phyloP scores from a whole-genome alignment of 2,888 invertebrate species.

The Toxonevra muliebris region DNA sequence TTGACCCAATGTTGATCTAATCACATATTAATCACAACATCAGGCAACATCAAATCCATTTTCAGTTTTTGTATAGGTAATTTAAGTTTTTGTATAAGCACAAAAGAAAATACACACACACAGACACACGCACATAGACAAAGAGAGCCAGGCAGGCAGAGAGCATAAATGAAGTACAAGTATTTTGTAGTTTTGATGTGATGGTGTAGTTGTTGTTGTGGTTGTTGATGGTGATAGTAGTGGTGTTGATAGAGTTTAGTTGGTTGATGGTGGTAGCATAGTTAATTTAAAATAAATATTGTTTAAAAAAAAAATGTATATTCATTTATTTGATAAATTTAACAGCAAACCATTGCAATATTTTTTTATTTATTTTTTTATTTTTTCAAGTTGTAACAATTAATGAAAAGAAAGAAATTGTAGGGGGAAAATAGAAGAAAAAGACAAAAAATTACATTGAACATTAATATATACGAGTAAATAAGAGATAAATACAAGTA shows the following conservation, averaged over 20 bases:
- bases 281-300: neutral
- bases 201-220: slow-evolving; percentile 30
- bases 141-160: slow-evolving; percentile 31
- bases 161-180: slow-evolving; percentile 22
- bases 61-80: slow-evolving; percentile 21
- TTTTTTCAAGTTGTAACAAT: slow-evolving; percentile 22
- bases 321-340: slow-evolving; percentile 3
- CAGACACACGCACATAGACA: slow-evolving; percentile 36
- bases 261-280: neutral
- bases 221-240: neutral
- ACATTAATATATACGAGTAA: slow-evolving; percentile 33
- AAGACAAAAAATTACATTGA: slow-evolving; percentile 39
- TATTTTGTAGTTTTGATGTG: slow-evolving; percentile 31
- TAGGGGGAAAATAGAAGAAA: slow-evolving; percentile 43
- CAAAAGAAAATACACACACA: slow-evolving; percentile 39
- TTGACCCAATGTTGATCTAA: slow-evolving; percentile 66
- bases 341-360: neutral
- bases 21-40: slow-evolving; percentile 31
- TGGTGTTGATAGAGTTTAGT: neutral
- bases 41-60: slow-evolving; percentile 34
- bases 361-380: neutral
- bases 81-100: slow-evolving; percentile 30
- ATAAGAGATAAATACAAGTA: too few relatives aligned
- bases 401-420: slow-evolving; percentile 40
- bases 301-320: slow-evolving; percentile 10